These are phyloP conservation scores for Tricholaema leucomelas DNA, from an alignment of 2,113 vertebrate genomes.

Conservation along the genomic window DNA sequence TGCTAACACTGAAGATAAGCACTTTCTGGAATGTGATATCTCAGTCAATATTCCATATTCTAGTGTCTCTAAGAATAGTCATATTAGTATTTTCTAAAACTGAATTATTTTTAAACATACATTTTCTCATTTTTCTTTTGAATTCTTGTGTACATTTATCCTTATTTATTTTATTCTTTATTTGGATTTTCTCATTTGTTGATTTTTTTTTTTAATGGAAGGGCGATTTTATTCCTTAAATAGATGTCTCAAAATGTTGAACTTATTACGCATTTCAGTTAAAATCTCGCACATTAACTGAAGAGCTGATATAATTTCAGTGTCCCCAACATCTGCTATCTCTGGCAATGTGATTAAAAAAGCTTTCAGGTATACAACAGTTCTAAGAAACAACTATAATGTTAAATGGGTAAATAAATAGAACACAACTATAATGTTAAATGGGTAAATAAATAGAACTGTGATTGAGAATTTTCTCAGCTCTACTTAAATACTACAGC, in stretches of 20 bases:
- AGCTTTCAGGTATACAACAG: background rate
- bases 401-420: background rate
- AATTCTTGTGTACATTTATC: background rate
- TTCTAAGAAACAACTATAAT: background rate
- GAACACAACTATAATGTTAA: background rate
- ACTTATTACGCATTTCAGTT: background rate
- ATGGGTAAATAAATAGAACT: background rate
- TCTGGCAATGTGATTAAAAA: background rate
- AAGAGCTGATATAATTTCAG: background rate
- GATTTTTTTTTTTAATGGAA: background rate
- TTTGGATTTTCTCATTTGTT: background rate
- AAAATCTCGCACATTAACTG: background rate
- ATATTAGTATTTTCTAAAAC: background rate
- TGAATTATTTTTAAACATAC: background rate
- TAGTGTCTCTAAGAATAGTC: background rate
- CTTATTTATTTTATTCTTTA: background rate
- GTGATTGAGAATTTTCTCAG: constrained; percentile 3
- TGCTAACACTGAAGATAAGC: background rate
- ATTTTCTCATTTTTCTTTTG: background rate
- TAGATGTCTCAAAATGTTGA: background rate
- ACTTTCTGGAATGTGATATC: background rate
- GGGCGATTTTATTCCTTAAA: background rate
- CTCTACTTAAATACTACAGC: background rate
- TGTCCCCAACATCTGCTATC: background rate
- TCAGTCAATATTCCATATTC: background rate